Evolutionary conservation across 2,113 vertebrate genomes (phyloP).

Genomic region (Heliornis fulica): DNA sequence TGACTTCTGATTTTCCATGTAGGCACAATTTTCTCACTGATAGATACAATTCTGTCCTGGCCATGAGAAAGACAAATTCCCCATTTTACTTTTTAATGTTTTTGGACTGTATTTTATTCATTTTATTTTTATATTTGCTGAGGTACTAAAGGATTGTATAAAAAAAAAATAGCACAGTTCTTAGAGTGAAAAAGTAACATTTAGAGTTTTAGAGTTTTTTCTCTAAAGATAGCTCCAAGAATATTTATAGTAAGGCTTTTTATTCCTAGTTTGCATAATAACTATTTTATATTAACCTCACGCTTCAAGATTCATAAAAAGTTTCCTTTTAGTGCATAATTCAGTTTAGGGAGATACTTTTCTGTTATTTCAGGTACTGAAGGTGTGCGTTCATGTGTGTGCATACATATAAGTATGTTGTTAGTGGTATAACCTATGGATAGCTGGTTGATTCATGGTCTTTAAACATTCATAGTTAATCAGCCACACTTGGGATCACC

Average conservation of each 20-base stretch:
- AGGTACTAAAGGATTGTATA: background rate
- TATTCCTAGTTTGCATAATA: background rate
- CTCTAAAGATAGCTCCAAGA: background rate
- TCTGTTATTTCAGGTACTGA: background rate
- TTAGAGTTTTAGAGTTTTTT: background rate
- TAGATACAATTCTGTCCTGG: background rate
- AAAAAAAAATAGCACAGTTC: background rate
- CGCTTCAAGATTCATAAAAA: background rate
- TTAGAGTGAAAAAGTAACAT: background rate
- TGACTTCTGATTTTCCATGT: background rate
- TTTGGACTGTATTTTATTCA: background rate
- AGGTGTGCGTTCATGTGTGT: background rate
- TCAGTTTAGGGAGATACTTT: background rate
- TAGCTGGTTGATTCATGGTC: background rate
- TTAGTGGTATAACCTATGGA: background rate
- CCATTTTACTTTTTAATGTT: background rate
- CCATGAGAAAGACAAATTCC: background rate
- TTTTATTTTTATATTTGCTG: background rate
- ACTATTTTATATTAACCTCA: background rate
- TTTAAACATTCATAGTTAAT: background rate
- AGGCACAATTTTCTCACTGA: background rate
- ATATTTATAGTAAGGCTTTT: background rate
- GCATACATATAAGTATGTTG: background rate
- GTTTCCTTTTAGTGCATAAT: background rate
- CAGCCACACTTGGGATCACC: background rate